A percentile compares a stretch with the other conserved stretches of the same genome.
Evolutionary conservation across 2,113 vertebrate genomes (phyloP).

Genomic region (Centrocercus urophasianus): DNA sequence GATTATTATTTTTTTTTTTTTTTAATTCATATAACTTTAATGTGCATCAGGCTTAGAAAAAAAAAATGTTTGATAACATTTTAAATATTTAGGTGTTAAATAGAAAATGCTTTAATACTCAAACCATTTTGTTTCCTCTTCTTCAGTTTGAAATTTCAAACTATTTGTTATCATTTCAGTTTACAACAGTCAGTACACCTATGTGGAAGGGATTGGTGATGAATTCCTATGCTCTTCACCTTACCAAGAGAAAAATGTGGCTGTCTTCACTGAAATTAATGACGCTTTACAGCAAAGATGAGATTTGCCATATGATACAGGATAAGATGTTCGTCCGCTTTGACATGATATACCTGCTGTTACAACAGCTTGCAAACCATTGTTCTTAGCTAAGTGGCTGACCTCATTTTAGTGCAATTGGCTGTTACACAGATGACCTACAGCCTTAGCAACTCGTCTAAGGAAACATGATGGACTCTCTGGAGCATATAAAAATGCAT

Average conservation of each 20-base stretch:
- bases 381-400: slow-evolving; percentile 15
- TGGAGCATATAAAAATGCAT: slow-evolving; percentile 12
- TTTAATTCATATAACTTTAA: not conserved
- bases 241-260: not conserved
- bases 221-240: not conserved
- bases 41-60: not conserved
- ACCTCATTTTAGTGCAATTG: not conserved
- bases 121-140: not conserved
- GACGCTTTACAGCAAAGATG: slow-evolving; percentile 22
- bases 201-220: not conserved
- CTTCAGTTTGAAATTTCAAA: not conserved
- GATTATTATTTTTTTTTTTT: not conserved
- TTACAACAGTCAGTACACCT: not conserved
- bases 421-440: not conserved
- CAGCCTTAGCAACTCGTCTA: not conserved
- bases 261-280: slow-evolving; percentile 18
- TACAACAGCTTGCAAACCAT: not conserved
- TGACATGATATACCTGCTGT: not conserved
- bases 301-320: not conserved
- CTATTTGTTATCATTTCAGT: not conserved
- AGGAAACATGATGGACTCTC: not conserved
- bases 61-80: not conserved
- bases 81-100: not conserved
- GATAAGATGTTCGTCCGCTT: not conserved
- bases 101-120: not conserved